Percentiles rank a stretch among this genome's conserved stretches.
These are phyloP conservation scores for Drosophila borealis DNA, from an alignment of 2,888 invertebrate genomes.

Conservation along the genomic window DNA sequence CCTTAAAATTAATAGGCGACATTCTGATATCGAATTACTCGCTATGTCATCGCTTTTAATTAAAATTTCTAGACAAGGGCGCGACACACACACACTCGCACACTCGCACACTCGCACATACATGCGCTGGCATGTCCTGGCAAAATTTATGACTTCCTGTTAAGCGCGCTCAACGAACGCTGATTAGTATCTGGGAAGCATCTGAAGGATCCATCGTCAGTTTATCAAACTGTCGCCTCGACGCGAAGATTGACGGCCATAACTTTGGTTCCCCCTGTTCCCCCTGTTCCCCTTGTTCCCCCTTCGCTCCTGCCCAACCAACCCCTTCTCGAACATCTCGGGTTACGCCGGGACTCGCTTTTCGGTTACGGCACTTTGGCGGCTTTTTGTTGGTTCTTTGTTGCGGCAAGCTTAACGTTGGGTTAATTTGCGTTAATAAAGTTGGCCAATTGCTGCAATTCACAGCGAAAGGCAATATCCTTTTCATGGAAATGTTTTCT, in stretches of 20 bases:
- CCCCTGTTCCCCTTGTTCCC: not conserved
- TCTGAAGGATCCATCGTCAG: conserved; percentile 59
- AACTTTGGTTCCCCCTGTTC: conserved; percentile 53
- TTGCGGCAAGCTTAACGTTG: conserved; percentile 23
- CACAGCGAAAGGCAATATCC: not conserved
- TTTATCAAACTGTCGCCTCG: conserved; percentile 77
- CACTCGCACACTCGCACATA: conserved; percentile 13
- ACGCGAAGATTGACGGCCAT: conserved; percentile 71
- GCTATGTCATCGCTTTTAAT: conserved; percentile 84
- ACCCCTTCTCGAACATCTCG: not conserved
- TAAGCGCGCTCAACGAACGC: conserved; percentile 62
- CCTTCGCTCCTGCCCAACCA: not conserved
- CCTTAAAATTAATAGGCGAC: conserved; percentile 82
- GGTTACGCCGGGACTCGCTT: conserved; percentile 13
- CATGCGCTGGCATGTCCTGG: conserved; percentile 51
- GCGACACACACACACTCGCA: conserved; percentile 37
- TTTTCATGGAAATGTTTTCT: not conserved
- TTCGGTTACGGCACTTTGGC: conserved; percentile 15
- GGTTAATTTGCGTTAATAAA: conserved; percentile 57
- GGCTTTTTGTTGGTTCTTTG: conserved; percentile 20
- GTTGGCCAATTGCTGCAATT: conserved; percentile 20
- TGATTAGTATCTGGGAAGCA: conserved; percentile 73
- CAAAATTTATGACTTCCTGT: conserved; percentile 78
- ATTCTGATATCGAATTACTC: conserved; percentile 83
- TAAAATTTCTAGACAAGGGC: conserved; percentile 81